phyloP scores from a whole-genome alignment of 2,797 vertebrate genomes.

The Iguana delicatissima region DNA sequence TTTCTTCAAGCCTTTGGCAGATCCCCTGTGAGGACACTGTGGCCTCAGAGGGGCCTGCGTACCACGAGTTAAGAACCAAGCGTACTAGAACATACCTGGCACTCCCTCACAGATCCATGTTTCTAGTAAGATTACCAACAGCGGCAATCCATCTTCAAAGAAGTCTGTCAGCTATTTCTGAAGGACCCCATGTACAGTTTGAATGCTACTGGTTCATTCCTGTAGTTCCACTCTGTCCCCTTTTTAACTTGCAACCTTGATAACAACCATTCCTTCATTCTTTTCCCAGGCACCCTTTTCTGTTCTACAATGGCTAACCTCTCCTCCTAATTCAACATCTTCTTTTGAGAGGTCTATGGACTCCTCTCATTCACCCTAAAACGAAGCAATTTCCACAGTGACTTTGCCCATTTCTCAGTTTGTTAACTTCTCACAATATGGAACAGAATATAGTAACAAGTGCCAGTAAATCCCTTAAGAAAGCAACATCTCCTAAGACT shows the following conservation, averaged over 20 bases:
- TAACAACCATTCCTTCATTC: background rate
- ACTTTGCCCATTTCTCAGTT: background rate
- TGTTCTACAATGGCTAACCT: background rate
- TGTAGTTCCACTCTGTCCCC: background rate
- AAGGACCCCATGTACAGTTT: background rate
- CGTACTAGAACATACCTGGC: background rate
- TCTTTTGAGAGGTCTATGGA: background rate
- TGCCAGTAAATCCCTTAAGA: no score
- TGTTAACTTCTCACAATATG: background rate
- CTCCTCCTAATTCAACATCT: background rate
- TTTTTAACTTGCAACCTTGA: background rate
- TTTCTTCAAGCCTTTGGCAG: no score
- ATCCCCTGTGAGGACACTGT: no score
- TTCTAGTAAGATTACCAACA: background rate
- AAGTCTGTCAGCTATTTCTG: background rate
- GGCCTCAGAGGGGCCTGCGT: no score
- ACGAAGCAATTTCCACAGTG: background rate
- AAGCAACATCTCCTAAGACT: no score
- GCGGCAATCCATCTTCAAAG: background rate
- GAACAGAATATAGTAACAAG: background rate
- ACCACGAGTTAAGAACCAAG: no score
- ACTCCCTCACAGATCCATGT: background rate
- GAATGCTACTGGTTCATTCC: background rate
- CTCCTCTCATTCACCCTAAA: background rate
- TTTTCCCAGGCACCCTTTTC: background rate